phyloP scores from a whole-genome alignment of 2,113 vertebrate genomes.

The Heterochromis multidens region DNA sequence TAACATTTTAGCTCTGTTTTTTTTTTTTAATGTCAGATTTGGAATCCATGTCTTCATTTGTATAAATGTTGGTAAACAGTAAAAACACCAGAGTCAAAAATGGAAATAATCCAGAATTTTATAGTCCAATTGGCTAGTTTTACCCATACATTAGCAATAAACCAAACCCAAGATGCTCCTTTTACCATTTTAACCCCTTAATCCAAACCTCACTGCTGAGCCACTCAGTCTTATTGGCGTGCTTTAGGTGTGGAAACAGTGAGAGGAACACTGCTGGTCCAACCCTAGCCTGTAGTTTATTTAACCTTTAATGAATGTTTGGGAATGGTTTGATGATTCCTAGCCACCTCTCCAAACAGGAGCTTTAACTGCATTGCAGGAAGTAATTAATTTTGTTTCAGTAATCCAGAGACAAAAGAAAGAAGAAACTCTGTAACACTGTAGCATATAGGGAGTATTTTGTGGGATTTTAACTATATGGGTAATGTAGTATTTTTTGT shows the following conservation, averaged over 20 bases:
- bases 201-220: not conserved
- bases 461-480: not conserved
- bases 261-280: not conserved
- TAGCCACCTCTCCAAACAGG: not conserved
- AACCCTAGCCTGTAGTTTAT: not conserved
- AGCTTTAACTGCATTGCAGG: not conserved
- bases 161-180: not conserved
- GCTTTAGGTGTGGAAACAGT: not conserved
- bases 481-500: not conserved
- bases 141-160: not conserved
- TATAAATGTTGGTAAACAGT: not conserved
- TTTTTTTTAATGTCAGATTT: not conserved
- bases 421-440: not conserved
- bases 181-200: not conserved
- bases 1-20: not conserved
- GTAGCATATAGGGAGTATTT: not conserved
- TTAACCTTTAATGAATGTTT: not conserved
- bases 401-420: not conserved
- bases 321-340: not conserved
- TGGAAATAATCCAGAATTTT: not conserved
- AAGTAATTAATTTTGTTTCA: constrained; percentile 17
- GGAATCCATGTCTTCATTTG: not conserved
- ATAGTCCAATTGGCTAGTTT: not conserved
- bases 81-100: not conserved
- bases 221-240: not conserved